Evolutionary conservation across 2,888 invertebrate species (phyloP), one percentile per base, ranked within the genome.

Genomic region (Plutella xylostella): DNA sequence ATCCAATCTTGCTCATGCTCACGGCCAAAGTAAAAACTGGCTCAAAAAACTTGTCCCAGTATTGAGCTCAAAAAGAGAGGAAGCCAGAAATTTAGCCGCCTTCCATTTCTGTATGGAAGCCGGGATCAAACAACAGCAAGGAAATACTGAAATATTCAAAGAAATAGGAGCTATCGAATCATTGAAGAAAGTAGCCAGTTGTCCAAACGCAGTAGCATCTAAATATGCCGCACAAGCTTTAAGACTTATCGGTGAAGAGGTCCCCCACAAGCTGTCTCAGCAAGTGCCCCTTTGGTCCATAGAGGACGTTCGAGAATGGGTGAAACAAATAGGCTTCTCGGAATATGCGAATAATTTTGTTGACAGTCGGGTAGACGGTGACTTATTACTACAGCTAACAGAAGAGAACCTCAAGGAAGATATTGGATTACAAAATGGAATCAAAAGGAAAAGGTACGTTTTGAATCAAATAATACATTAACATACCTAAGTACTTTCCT

Each of bases 51-150:
- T 99, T 53, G 95, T 98, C 4, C 97, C 98, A 1, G 95, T 98
- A 11, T 83, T 99, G 45, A 93, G 93, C 66, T 97, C 97, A 33
- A 94, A 97, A 66, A 86, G 97, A 49, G 96, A 97, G 66, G 98
- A 98, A 75, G 98, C 98, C 0, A 88, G 97, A 60, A 97, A 96
- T 68, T 80, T 99, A 57, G 98, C 98, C 3, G 97, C 98, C 28
- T 99, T 98, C 71, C 99, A 99, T 68, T 94, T 98, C 72, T 97
- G 97, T 65, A 97, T 99, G 97, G 99, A 99, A 76, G 98, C 98
- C 11, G 96, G 96, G 30, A 98, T 99, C 45, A 98, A 98, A 72
- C 94, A 96, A 60, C 92, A 92, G 58, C 96, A 96, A 71, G 93
- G 93, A 4, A 94, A 94, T 52, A 94, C 94, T 0, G 91, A 92